Base-by-base conservation (phyloP, 2,797 vertebrate species). In the Lycodopsis pacificus region DNA sequence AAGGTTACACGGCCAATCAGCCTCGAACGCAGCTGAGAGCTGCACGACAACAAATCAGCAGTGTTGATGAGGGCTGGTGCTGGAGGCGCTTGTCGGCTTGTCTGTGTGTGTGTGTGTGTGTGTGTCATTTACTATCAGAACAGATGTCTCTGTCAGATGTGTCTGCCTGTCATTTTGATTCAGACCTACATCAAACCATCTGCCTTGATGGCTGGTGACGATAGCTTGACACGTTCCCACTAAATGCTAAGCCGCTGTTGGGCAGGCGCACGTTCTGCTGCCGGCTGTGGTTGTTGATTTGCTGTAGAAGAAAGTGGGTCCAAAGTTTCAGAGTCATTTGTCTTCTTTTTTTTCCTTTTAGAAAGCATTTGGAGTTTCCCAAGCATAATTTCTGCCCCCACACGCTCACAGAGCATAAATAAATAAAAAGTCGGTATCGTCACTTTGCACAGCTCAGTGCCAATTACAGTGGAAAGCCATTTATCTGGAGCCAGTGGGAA, bases 381-480 rank as follows among this genome's bases (percentile, higher is more conserved):
- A 51, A 11, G 79, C 32, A 77, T 82, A 56, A 83, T 75, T 83
- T 76, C 71, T 84, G 82, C 67, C 82, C 84, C 81, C 73, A 73
- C 78, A 63, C n/a, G 5, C 75, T 77, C 7, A 4, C 76, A 51
- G 75, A 80, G 84, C 83, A 84, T 88, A 88, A 91, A 91, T 90
- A 85, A 89, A 85, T 84, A 85, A 83, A 81, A 86, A 79, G 81
- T 82, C 15, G 22, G 73, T 76, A 49, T 66, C 84, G 84, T 87
- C 69, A 59, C 91, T 91, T 88, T 90, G 84, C 86, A 88, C 84
- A 89, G 82, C 87, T 91, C 86, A 84, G 78, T 86, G 81, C 86
- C 89, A 88, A 84, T 89, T 91, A 90, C 75, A 77, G 58, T 74
- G 74, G 77, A 81, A 86, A 87, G 82, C 86, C 81, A 88, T 92